Conservation (phyloP, 2,888 invertebrate genomes). For the Drosophila lutescens region DNA sequence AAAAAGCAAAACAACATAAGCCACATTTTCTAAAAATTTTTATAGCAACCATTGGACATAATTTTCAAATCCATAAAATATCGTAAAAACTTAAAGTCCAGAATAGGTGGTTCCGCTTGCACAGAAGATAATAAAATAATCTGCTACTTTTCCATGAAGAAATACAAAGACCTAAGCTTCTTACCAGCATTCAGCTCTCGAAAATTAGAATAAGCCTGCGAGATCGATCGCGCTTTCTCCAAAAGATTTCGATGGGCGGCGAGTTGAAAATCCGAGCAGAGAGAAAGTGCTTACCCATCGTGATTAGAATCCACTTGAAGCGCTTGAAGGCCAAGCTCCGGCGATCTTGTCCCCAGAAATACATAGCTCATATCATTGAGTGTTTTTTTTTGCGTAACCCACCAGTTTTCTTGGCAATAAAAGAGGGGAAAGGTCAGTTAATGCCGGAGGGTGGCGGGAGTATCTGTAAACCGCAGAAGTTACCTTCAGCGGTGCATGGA, state of each 20-base stretch:
- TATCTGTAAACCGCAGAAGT: slow-evolving; percentile 51
- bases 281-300: slow-evolving; percentile 26
- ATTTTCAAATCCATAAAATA: too few relatives aligned
- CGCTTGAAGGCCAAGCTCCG: background rate
- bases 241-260: background rate
- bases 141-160: background rate
- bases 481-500: slow-evolving; percentile 58
- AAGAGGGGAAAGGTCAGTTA: slow-evolving; percentile 34
- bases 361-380: background rate
- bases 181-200: slow-evolving; percentile 1
- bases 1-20: too few relatives aligned
- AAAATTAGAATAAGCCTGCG: slow-evolving; percentile 22
- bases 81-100: too few relatives aligned
- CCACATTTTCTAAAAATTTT: too few relatives aligned
- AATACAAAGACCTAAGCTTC: background rate
- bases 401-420: slow-evolving; percentile 2
- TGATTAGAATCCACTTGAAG: slow-evolving; percentile 18
- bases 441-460: slow-evolving; percentile 13
- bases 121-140: too few relatives aligned
- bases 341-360: slow-evolving; percentile 1
- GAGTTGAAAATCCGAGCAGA: slow-evolving; percentile 2
- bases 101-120: background rate
- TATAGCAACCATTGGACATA: too few relatives aligned
- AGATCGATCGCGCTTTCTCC: slow-evolving; percentile 18
- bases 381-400: slow-evolving; percentile 9